phyloP scores from a whole-genome alignment of 2,888 invertebrate species.

The Crioceris asparagi region DNA sequence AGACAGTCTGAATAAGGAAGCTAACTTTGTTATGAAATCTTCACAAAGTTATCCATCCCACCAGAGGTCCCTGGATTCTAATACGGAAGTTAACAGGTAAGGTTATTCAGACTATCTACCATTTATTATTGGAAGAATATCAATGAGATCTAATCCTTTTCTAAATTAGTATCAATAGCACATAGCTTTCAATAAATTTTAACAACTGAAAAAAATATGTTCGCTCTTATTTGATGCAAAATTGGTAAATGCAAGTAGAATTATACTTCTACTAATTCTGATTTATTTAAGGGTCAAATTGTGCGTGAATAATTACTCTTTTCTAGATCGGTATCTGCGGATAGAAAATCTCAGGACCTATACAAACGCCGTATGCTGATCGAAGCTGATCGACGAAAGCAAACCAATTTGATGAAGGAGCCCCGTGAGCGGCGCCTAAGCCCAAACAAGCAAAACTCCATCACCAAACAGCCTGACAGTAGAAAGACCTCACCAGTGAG shows the following conservation, averaged over 20 bases:
- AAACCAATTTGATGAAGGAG: constrained; percentile 12
- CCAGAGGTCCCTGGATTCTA: constrained; percentile 36
- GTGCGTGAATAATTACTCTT: no score
- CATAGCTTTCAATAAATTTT: no score
- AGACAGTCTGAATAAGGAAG: constrained; percentile 30
- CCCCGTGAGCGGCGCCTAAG: constrained; percentile 19
- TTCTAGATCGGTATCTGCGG: constrained; percentile 5
- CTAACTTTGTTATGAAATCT: constrained; percentile 36
- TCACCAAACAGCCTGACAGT: constrained; percentile 15
- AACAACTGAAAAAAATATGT: no score
- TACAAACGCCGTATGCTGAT: constrained; percentile 17
- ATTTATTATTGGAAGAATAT: no score
- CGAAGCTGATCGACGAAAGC: constrained; percentile 16
- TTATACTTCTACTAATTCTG: no score
- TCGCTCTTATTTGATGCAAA: no score
- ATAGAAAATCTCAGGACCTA: constrained; percentile 17
- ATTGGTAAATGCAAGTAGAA: no score
- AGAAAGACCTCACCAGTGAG: constrained; percentile 23
- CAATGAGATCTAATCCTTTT: no score
- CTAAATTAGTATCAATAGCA: no score
- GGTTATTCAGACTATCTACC: no score
- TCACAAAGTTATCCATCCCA: constrained; percentile 47
- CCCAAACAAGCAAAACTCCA: constrained; percentile 19
- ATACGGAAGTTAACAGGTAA: constrained; percentile 7
- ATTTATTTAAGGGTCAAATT: no score